These are phyloP conservation scores for Tichodroma muraria DNA, from an alignment of 2,113 vertebrate species.

Conservation along the genomic window DNA sequence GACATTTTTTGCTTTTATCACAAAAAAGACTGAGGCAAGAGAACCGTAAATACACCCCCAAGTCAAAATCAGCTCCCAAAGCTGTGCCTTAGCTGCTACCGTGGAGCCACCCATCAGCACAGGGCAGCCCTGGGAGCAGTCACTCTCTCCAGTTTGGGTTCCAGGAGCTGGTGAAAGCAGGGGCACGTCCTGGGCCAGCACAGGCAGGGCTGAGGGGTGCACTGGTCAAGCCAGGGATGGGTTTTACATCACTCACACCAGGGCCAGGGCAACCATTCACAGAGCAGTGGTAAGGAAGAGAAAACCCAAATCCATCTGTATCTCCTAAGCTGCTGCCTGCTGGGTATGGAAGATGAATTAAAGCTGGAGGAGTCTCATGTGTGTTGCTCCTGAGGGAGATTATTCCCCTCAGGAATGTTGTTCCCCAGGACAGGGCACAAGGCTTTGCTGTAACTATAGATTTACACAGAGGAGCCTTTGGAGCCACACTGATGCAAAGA, in stretches of 20 bases:
- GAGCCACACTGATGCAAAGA: not conserved
- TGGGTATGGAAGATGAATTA: not conserved
- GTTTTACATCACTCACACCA: not conserved
- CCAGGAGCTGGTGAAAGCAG: not conserved
- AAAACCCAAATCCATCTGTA: not conserved
- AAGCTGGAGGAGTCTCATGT: not conserved
- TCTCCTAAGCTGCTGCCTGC: not conserved
- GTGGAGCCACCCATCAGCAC: not conserved
- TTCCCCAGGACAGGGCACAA: not conserved
- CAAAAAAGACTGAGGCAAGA: not conserved
- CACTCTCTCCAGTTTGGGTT: fast-evolving
- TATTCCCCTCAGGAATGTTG: not conserved
- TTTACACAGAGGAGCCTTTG: not conserved
- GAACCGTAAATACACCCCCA: not conserved
- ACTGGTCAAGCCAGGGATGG: fast-evolving
- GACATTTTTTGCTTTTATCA: not conserved
- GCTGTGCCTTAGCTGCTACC: not conserved
- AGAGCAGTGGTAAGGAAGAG: not conserved
- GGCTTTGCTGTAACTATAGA: not conserved
- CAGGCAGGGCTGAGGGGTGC: fast-evolving
- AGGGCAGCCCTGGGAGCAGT: not conserved
- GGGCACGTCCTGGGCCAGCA: fast-evolving
- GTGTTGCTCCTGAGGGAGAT: not conserved
- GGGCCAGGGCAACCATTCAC: not conserved
- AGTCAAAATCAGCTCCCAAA: not conserved